Evolutionary conservation across 2,113 vertebrate species (phyloP).

Genomic region (Thomomys bottae): DNA sequence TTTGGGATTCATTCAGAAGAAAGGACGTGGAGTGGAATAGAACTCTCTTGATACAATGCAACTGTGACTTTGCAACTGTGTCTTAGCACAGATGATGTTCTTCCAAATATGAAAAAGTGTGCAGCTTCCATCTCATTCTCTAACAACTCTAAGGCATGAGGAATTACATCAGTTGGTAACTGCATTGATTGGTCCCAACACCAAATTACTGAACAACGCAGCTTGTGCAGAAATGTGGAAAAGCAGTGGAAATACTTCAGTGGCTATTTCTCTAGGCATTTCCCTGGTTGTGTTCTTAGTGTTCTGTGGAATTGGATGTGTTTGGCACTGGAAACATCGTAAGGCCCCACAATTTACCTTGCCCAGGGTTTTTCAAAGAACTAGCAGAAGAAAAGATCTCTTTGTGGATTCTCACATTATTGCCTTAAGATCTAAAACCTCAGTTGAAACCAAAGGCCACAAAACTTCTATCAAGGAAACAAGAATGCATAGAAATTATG

Average conservation of each 20-base stretch:
- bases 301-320: conserved; percentile 61
- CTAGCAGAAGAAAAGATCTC: background rate
- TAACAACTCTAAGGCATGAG: background rate
- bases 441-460: background rate
- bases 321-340: conserved; percentile 57
- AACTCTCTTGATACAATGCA: background rate
- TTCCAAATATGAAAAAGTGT: background rate
- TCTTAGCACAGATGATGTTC: background rate
- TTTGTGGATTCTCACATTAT: no score
- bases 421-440: background rate
- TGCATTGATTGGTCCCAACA: background rate
- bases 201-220: background rate
- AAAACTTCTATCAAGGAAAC: background rate
- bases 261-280: background rate
- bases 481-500: background rate
- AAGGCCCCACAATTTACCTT: background rate
- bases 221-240: conserved; percentile 41
- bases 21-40: background rate
- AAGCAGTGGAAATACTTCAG: background rate
- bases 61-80: background rate
- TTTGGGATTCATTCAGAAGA: background rate
- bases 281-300: conserved; percentile 50
- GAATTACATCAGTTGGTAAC: background rate
- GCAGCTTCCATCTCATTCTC: background rate
- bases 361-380: conserved; percentile 55